Evolutionary conservation across 2,113 vertebrate genomes (phyloP), one percentile per base, ranked within the genome.

Genomic region (Sterrhoptilus dennistouni): DNA sequence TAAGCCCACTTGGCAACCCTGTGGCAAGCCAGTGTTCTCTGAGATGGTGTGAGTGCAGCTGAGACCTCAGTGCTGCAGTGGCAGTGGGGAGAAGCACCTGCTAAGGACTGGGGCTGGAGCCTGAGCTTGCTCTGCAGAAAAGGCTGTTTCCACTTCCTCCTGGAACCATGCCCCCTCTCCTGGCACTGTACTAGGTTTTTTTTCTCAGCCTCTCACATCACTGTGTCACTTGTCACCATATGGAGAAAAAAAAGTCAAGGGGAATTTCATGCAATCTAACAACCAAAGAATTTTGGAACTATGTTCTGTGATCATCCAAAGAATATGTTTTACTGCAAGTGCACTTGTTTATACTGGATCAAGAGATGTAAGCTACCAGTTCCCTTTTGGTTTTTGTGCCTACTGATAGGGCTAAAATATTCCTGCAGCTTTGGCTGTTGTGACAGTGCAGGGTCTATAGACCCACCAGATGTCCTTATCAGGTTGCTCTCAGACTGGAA

Each of bases 251-350:
- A 72, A 33, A 27, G 23, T 16, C 19, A 8, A 45, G 47, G 49
- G 35, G 20, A 81, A 81, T 91, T 83, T 93, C n/a, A 40, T 31
- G 20, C 44, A 53, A n/a, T 69, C 65, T 87, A 45, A 49, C n/a
- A 69, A 53, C 78, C 87, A 90, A 88, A 94, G 70, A 71, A 76
- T 87, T 87, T 87, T 44, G 70, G 72, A 72, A 29, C 40, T 69
- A 0, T 29, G 11, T 42, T 63, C 54, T 74, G 47, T 54, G 42
- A 61, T 78, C 2, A 1, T 61, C 83, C 76, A 71, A 87, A 89
- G 56, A 78, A 44, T 54, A 40, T 27, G 25, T 83, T 94, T 77
- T 84, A 29, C 38, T 81, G 11, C 31, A 85, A 80, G n/a, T 72
- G 38, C 18, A 45, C 42, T 83, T 94, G n/a, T 65, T 79, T 78